phyloP scores from a whole-genome alignment of 2,797 vertebrate genomes.

The Arrhamphus sclerolepis region DNA sequence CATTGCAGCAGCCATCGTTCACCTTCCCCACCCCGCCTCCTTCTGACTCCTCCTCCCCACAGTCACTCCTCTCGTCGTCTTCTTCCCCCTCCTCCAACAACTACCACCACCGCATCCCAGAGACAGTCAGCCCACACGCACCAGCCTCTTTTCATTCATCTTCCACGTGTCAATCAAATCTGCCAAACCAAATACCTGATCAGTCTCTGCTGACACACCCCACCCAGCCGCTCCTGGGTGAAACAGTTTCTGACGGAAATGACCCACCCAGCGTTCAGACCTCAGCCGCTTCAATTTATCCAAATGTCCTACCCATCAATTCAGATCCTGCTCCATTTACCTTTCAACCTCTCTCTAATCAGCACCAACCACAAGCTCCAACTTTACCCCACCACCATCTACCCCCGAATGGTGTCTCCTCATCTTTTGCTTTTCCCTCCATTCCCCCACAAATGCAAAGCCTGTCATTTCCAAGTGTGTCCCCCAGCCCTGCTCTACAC shows the following conservation, averaged over 20 bases:
- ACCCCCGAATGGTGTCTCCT: slow-evolving; percentile 18
- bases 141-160: slow-evolving; percentile 49
- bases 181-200: slow-evolving; percentile 49
- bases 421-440: slow-evolving; percentile 61
- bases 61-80: slow-evolving; percentile 54
- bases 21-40: slow-evolving; percentile 59
- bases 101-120: slow-evolving; percentile 56
- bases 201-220: slow-evolving; percentile 52
- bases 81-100: slow-evolving; percentile 35
- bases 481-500: slow-evolving; percentile 49
- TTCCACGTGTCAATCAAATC: slow-evolving; percentile 39
- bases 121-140: slow-evolving; percentile 60
- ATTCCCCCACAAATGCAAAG: slow-evolving; percentile 66
- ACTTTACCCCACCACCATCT: slow-evolving; percentile 35
- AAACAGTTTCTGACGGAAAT: slow-evolving; percentile 19
- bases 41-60: slow-evolving; percentile 64
- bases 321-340: slow-evolving; percentile 13
- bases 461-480: slow-evolving; percentile 58
- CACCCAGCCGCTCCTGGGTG: slow-evolving; percentile 41
- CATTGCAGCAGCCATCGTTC: slow-evolving; percentile 59
- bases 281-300: slow-evolving; percentile 50
- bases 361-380: slow-evolving; percentile 19
- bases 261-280: slow-evolving; percentile 43
- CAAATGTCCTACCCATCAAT: slow-evolving; percentile 32
- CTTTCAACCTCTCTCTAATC: slow-evolving; percentile 28